Evolutionary conservation across 2,888 invertebrate species (phyloP).

Genomic region (Sepiola atlantica): DNA sequence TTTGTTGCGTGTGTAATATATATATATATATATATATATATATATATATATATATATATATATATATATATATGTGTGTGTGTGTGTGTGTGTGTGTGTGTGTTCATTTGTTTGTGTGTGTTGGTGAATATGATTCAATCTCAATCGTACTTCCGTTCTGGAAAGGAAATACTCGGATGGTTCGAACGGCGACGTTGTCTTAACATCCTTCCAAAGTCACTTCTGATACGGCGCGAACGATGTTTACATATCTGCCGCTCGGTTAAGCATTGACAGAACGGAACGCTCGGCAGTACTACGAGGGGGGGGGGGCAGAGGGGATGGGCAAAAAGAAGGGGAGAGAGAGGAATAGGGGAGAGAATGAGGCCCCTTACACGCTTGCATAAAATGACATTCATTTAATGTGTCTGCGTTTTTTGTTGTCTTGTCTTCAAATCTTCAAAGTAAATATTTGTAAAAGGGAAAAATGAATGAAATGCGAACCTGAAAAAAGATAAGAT

Average conservation of each 20-base stretch:
- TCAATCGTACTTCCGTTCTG: not conserved
- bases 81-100: not conserved
- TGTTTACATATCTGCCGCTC: slow-evolving; percentile 32
- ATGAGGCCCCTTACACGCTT: not conserved
- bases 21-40: not conserved
- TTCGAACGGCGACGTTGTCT: not conserved
- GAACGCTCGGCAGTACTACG: not conserved
- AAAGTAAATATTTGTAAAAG: slow-evolving; percentile 14
- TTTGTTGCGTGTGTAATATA: not conserved
- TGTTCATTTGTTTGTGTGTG: not conserved
- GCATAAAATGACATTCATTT: slow-evolving; percentile 20
- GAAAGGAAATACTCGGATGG: not conserved
- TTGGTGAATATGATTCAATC: not conserved
- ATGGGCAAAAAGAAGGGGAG: too few relatives aligned
- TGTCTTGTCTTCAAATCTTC: not conserved
- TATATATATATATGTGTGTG: not conserved
- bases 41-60: not conserved
- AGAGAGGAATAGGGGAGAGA: too few relatives aligned
- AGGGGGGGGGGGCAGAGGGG: too few relatives aligned
- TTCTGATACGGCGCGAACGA: not conserved
- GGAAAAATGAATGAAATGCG: too few relatives aligned
- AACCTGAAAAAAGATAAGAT: too few relatives aligned
- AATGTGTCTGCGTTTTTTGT: not conserved
- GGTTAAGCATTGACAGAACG: slow-evolving; percentile 20
- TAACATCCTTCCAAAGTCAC: not conserved